Base-by-base conservation (phyloP, 2,888 invertebrate genomes). In the Choristoneura rosaceana region DNA sequence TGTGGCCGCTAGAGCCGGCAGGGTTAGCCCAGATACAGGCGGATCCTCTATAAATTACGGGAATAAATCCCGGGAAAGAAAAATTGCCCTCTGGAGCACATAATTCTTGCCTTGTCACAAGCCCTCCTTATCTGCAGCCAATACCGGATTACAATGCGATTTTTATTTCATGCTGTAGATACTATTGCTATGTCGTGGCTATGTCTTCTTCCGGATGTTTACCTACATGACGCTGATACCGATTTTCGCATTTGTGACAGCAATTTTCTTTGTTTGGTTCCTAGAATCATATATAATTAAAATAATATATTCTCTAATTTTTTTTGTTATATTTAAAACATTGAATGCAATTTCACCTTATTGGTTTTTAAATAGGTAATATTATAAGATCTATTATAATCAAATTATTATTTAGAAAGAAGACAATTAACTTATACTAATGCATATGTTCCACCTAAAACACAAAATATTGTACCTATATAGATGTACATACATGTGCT, bases 71-170 rank as follows among this genome's bases (percentile, higher is more conserved):
- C 87, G 89, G 87, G 88, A 87, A 94, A 94, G 94, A 94, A 94
- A 94, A 94, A 94, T 94, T 93, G 94, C 93, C 92, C 94, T 94
- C 92, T 91, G 89, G 93, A 94, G 94, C 94, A 94, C 94, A 94
- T 94, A 94, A 94, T 94, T 94, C 94, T 94, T 94, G 93, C 92
- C 94, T 94, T 94, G 94, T 94, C 94, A 94, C 94, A 93, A 90
- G 88, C 90, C 89, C 90, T 93, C 93, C 93, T 94, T 94, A 94
- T 94, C 94, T 92, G 87, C 87, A 89, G 88, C 94, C 94, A 94
- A 94, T 94, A 94, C 91, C 93, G 94, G 94, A 94, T 94, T 94
- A 94, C 94, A 94, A 90, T 93, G 90, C 90, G 93, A 94, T 94
- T 94, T 92, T 94, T 94, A 94, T 94, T 94, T 92, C 85, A 90